These are phyloP conservation scores for Torymus auratus DNA, from an alignment of 2,888 invertebrate species.

Conservation along the genomic window DNA sequence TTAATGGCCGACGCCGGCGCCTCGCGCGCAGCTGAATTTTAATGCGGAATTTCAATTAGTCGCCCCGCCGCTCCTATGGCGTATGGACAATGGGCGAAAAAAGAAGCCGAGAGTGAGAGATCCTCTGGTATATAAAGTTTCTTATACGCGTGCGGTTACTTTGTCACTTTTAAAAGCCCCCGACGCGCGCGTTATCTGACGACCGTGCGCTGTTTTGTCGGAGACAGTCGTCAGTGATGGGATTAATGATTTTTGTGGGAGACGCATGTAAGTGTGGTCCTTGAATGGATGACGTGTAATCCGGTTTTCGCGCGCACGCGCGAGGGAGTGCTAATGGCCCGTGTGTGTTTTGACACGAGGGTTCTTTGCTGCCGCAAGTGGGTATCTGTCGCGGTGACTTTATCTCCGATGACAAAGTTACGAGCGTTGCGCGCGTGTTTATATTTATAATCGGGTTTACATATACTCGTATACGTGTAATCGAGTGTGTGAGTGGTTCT, in stretches of 20 bases:
- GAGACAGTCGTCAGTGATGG: no score
- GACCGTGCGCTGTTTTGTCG: not conserved
- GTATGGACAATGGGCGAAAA: no score
- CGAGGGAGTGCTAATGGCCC: conserved; percentile 25
- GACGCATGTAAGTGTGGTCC: no score
- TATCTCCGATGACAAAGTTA: conserved; percentile 23
- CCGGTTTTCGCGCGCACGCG: no score
- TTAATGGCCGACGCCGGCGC: conserved; percentile 30
- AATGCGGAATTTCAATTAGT: conserved; percentile 51
- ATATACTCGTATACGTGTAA: not conserved
- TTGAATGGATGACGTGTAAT: conserved; percentile 15
- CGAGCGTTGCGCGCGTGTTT: not conserved
- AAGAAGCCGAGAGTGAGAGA: not conserved
- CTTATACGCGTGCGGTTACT: not conserved
- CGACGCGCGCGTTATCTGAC: conserved; percentile 13
- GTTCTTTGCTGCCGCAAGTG: no score
- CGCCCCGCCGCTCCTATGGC: not conserved
- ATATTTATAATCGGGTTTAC: conserved; percentile 21
- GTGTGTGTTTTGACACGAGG: conserved; percentile 31
- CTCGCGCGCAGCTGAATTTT: conserved; percentile 42
- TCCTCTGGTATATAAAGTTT: conserved; percentile 16
- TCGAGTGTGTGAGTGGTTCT: no score
- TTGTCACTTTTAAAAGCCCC: conserved; percentile 30
- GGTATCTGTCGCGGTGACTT: not conserved
- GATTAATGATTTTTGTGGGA: conserved; percentile 17